Evolutionary conservation across 2,888 invertebrate genomes (phyloP).

Genomic region (Eilema griseolum): DNA sequence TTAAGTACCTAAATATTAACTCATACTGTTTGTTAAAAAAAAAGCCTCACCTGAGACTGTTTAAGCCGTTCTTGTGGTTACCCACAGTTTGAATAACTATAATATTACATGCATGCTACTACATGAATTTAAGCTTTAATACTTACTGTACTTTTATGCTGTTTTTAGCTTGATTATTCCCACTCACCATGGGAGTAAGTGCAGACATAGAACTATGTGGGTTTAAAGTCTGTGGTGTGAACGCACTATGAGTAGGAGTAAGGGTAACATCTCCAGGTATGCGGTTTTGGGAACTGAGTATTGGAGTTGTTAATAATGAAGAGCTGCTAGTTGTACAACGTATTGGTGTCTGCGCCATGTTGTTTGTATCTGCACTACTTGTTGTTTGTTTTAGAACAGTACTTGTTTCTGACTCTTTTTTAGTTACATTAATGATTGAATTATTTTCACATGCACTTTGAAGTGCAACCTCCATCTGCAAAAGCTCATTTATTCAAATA

Average conservation of each 20-base stretch:
- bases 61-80: no score
- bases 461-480: conserved; percentile 29
- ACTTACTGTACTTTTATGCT: conserved; percentile 88
- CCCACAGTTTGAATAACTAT: no score
- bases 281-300: conserved; percentile 49
- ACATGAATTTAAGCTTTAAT: not conserved
- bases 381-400: conserved; percentile 20
- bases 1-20: no score
- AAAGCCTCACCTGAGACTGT: no score
- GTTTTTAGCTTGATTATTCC: conserved; percentile 86
- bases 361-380: conserved; percentile 10
- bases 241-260: conserved; percentile 76
- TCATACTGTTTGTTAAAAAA: no score
- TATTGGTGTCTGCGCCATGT: conserved; percentile 26
- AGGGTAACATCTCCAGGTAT: conserved; percentile 74
- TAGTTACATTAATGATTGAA: not conserved
- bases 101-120: not conserved
- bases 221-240: conserved; percentile 78
- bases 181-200: conserved; percentile 83
- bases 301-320: conserved; percentile 40
- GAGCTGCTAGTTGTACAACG: conserved; percentile 19
- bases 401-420: conserved; percentile 26
- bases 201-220: conserved; percentile 86
- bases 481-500: not conserved
- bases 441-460: conserved; percentile 16